These are phyloP conservation scores for Heterotis niloticus DNA, from an alignment of 2,113 vertebrate genomes.

Conservation along the genomic window DNA sequence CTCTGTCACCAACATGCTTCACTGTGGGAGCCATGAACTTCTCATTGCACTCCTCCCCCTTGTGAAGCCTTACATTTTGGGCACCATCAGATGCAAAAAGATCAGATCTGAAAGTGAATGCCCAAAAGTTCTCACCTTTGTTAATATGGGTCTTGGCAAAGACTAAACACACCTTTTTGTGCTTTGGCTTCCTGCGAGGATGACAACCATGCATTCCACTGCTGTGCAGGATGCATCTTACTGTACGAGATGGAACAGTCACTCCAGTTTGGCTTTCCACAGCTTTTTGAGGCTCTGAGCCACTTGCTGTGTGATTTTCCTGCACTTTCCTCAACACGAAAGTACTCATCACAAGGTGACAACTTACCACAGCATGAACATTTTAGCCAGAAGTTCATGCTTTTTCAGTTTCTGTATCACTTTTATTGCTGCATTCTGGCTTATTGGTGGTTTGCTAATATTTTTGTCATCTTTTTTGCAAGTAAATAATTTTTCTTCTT, in stretches of 20 bases:
- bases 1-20: conserved; percentile 14
- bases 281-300: no score
- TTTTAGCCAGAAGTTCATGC: background rate
- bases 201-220: no score
- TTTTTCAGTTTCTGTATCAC: background rate
- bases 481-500: background rate
- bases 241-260: no score
- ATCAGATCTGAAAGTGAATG: no score
- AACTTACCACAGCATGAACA: background rate
- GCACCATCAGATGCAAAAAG: no score
- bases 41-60: conserved; percentile 15
- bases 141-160: no score
- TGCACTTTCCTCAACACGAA: background rate
- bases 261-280: no score
- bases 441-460: background rate
- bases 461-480: background rate
- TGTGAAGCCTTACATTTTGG: conserved; percentile 10
- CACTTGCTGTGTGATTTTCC: background rate
- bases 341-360: background rate
- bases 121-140: no score
- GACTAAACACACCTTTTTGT: no score
- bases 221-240: no score
- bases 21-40: conserved; percentile 28
- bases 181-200: no score
- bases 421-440: background rate